phyloP scores from a whole-genome alignment of 1,140 invertebrate species.

The Meteorus sp. region DNA sequence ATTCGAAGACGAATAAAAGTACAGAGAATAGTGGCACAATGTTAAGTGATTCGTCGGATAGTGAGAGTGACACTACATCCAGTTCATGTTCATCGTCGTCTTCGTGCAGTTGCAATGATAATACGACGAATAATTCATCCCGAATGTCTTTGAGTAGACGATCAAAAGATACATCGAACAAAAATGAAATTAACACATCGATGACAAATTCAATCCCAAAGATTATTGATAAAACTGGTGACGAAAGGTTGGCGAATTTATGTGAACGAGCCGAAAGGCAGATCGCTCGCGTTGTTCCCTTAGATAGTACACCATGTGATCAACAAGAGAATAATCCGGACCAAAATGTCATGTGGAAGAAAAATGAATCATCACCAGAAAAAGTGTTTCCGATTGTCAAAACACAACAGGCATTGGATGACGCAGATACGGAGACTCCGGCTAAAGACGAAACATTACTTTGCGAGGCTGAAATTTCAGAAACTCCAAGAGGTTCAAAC shows the following conservation, averaged over 20 bases:
- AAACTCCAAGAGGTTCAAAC: slow-evolving; percentile 52
- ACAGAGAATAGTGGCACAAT: slow-evolving; percentile 17
- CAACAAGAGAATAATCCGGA: not conserved
- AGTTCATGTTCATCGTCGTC: slow-evolving; percentile 32
- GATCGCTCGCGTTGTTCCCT: not conserved
- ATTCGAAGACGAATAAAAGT: not conserved
- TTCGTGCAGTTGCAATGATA: slow-evolving; percentile 21
- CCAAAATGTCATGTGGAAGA: not conserved
- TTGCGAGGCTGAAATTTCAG: slow-evolving; percentile 46
- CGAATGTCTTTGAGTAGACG: slow-evolving; percentile 12
- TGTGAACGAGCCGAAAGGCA: not conserved
- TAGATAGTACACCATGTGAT: not conserved
- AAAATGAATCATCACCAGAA: slow-evolving; percentile 40
- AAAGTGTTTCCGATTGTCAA: slow-evolving; percentile 45
- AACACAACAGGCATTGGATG: slow-evolving; percentile 29
- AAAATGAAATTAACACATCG: slow-evolving; percentile 23
- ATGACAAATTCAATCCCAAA: slow-evolving; percentile 7
- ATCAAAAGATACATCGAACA: slow-evolving; percentile 24
- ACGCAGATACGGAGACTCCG: slow-evolving; percentile 43
- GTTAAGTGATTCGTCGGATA: slow-evolving; percentile 29
- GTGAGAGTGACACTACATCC: slow-evolving; percentile 36
- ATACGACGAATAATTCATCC: slow-evolving; percentile 18
- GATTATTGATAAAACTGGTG: not conserved
- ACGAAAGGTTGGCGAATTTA: slow-evolving; percentile 6
- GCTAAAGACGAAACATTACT: slow-evolving; percentile 45